A percentile compares a stretch with the other conserved stretches of the same genome.
phyloP scores from a whole-genome alignment of 2,797 vertebrate species.

The Antrozous pallidus region DNA sequence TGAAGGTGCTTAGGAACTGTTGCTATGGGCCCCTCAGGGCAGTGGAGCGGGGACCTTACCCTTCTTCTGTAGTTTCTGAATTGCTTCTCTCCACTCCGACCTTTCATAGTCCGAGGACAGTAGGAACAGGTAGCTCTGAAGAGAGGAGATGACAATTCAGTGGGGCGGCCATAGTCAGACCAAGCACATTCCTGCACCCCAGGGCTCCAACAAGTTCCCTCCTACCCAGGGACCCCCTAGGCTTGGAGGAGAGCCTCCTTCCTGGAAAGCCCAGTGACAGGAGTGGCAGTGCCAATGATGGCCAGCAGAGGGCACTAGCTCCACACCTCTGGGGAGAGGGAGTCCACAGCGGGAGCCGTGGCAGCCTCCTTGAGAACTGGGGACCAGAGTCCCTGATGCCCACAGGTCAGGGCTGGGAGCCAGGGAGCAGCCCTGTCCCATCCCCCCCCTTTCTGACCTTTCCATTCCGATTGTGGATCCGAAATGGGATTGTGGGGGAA shows the following conservation, averaged over 20 bases:
- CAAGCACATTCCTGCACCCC: background rate
- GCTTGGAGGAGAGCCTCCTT: background rate
- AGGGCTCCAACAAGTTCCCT: background rate
- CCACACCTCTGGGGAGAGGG: background rate
- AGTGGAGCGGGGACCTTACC: slow-evolving; percentile 79
- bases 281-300: background rate
- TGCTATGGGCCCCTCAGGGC: background rate
- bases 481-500: slow-evolving; percentile 96
- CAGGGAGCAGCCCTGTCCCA: background rate
- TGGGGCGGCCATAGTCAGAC: background rate
- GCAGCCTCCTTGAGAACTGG: background rate
- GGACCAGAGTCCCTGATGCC: background rate
- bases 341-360: background rate
- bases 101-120: slow-evolving; percentile 97
- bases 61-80: slow-evolving; percentile 96
- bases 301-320: slow-evolving; percentile 35
- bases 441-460: slow-evolving; percentile 86
- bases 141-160: slow-evolving; percentile 31
- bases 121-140: slow-evolving; percentile 94
- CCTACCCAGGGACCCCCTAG: background rate
- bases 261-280: background rate
- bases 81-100: slow-evolving; percentile 96
- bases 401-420: background rate
- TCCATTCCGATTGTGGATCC: slow-evolving; percentile 96
- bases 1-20: background rate